Evolutionary conservation across 2,113 vertebrate genomes (phyloP).

Genomic region (Myrmecobius fasciatus): DNA sequence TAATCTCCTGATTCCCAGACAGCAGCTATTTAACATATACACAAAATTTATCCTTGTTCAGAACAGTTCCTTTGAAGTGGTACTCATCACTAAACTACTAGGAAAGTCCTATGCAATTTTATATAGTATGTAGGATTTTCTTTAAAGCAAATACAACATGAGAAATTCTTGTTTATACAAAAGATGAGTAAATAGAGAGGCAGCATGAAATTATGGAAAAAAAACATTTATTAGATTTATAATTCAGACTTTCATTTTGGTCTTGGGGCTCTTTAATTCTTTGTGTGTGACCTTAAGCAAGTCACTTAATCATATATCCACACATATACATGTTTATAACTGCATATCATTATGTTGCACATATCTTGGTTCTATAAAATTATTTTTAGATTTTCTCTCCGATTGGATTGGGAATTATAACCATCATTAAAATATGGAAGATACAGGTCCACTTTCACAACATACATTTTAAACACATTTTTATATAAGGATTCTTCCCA

Average conservation of each 20-base stretch:
- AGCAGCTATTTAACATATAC: slow-evolving; percentile 3
- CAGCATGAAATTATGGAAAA: not conserved
- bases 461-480: not conserved
- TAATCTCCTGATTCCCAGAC: slow-evolving; percentile 20
- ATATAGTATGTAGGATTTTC: slow-evolving; percentile 20
- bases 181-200: slow-evolving; percentile 28
- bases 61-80: not conserved
- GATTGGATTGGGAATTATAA: not conserved
- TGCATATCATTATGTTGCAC: too few relatives aligned
- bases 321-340: too few relatives aligned
- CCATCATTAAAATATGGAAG: not conserved
- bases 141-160: slow-evolving; percentile 11
- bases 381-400: too few relatives aligned
- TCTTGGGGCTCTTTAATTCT: not conserved
- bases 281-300: not conserved
- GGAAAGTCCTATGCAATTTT: slow-evolving; percentile 35
- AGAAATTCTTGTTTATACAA: slow-evolving; percentile 41
- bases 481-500: not conserved
- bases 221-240: not conserved
- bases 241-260: not conserved
- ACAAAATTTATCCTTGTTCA: slow-evolving; percentile 13
- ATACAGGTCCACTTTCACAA: not conserved
- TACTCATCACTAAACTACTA: not conserved
- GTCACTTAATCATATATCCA: not conserved
- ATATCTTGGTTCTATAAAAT: too few relatives aligned